Evolutionary conservation across 1,140 invertebrate genomes (phyloP).

Genomic region (Neuroterus valhalla): DNA sequence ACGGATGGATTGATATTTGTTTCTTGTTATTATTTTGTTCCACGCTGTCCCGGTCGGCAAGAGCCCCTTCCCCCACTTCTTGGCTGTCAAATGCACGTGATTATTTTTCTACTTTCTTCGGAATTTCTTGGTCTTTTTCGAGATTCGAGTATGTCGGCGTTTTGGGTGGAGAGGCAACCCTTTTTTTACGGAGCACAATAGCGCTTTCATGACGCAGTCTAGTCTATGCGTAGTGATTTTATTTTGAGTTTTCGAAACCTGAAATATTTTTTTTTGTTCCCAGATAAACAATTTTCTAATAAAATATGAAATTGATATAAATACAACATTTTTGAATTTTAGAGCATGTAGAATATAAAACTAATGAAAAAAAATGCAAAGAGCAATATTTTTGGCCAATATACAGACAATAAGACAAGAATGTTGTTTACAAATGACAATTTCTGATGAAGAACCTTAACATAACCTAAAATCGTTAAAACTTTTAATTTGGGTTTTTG

Average conservation of each 20-base stretch:
- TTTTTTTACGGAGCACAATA: constrained; percentile 16
- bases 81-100: constrained; percentile 56
- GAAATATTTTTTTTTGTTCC: too few species aligned
- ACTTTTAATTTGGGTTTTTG: too few species aligned
- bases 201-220: background rate
- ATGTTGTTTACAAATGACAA: too few species aligned
- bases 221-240: constrained; percentile 1
- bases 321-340: too few species aligned
- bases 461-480: too few species aligned
- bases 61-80: constrained; percentile 1
- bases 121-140: background rate
- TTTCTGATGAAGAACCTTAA: too few species aligned
- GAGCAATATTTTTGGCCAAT: too few species aligned
- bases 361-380: too few species aligned
- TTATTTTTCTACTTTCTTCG: constrained; percentile 37
- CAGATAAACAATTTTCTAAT: too few species aligned
- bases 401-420: too few species aligned
- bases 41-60: constrained; percentile 51
- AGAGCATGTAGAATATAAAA: too few species aligned
- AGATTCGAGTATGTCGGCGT: background rate
- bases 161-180: background rate
- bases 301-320: too few species aligned
- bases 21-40: constrained; percentile 54
- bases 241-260: background rate
- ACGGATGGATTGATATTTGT: constrained; percentile 49